Conservation (phyloP, 2,888 invertebrate species). For the Spatulosminthurus flaviceps region DNA sequence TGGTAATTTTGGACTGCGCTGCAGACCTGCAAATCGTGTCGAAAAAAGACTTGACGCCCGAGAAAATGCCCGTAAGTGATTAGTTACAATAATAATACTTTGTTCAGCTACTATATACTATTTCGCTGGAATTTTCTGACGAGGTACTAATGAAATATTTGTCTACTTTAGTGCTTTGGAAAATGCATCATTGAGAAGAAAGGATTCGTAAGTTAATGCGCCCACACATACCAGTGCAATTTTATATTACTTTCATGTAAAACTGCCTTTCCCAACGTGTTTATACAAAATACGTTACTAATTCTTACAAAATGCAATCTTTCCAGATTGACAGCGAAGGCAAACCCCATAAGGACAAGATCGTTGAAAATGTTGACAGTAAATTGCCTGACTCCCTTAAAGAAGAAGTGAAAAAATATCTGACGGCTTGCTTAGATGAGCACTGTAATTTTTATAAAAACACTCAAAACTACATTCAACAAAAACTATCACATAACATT, state of each 20-base stretch:
- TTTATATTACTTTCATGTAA: too few relatives aligned
- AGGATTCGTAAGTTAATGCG: conserved; percentile 28
- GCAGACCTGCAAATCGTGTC: conserved; percentile 36
- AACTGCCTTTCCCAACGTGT: too few relatives aligned
- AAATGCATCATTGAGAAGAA: conserved; percentile 43
- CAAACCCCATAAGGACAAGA: conserved; percentile 41
- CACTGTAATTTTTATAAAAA: conserved; percentile 36
- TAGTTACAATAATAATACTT: too few relatives aligned
- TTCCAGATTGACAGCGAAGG: conserved; percentile 18
- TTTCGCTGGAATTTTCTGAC: too few relatives aligned
- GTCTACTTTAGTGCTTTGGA: conserved; percentile 15
- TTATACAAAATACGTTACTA: too few relatives aligned
- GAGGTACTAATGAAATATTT: background rate
- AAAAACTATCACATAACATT: too few relatives aligned
- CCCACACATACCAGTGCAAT: too few relatives aligned
- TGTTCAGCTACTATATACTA: too few relatives aligned
- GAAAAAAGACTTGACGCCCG: conserved; percentile 35
- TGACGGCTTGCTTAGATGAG: conserved; percentile 37
- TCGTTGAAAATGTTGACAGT: conserved; percentile 22
- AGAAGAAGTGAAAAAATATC: conserved; percentile 37
- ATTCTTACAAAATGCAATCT: too few relatives aligned
- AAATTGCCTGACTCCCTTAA: conserved; percentile 30
- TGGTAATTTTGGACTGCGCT: conserved; percentile 47
- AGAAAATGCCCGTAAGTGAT: conserved; percentile 32
- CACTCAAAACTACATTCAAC: too few relatives aligned